Conservation (phyloP, 2,888 invertebrate genomes). For the Campaea margaritaria region DNA sequence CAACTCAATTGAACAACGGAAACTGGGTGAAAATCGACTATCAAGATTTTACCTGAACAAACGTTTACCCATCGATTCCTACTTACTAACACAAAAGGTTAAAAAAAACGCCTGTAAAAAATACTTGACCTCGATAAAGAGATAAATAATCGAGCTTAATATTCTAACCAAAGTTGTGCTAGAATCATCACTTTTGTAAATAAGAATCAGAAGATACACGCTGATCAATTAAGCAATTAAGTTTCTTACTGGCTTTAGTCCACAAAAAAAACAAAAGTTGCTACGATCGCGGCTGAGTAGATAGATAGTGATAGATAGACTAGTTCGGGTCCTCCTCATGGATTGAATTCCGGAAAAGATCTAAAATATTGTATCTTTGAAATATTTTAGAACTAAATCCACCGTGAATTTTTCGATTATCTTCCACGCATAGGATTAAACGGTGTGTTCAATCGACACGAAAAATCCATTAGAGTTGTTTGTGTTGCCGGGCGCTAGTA, state of each 20-base stretch:
- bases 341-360: too few species aligned
- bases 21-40: too few species aligned
- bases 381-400: slow-evolving; percentile 43
- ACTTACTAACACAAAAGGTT: too few species aligned
- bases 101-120: too few species aligned
- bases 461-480: slow-evolving; percentile 83
- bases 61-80: too few species aligned
- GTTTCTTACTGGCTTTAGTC: background rate
- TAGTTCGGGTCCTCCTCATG: too few species aligned
- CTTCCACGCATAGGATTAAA: slow-evolving; percentile 62
- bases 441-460: slow-evolving; percentile 80
- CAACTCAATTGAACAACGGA: too few species aligned
- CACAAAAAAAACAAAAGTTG: too few species aligned
- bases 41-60: too few species aligned
- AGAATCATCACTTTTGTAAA: slow-evolving; percentile 3
- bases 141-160: background rate
- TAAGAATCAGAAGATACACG: background rate
- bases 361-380: background rate
- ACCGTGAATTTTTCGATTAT: slow-evolving; percentile 51
- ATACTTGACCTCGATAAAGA: background rate
- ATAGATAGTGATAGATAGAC: too few species aligned
- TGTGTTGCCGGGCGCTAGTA: slow-evolving; percentile 67
- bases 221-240: slow-evolving; percentile 4
- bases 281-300: too few species aligned
- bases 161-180: background rate